Evolutionary conservation across 2,797 vertebrate species (phyloP).

Genomic region (Acanthiza pusilla): DNA sequence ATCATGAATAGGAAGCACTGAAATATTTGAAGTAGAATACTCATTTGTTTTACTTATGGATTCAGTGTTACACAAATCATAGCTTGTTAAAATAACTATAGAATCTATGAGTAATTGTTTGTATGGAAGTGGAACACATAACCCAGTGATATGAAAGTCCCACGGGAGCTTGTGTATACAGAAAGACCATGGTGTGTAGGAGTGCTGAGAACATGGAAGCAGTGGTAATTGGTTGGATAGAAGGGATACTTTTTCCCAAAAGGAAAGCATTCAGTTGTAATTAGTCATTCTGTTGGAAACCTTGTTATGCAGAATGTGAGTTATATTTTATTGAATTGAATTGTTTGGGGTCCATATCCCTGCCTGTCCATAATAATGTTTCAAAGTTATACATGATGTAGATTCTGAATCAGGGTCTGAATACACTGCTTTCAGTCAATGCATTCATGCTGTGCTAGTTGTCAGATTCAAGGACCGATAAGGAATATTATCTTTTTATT

Average conservation of each 20-base stretch:
- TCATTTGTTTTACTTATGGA: conserved; percentile 23
- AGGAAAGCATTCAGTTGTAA: not conserved
- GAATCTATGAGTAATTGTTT: conserved; percentile 49
- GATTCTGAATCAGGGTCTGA: not conserved
- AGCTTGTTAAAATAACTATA: conserved; percentile 50
- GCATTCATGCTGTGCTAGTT: not conserved
- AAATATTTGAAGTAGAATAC: conserved; percentile 39
- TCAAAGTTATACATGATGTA: not conserved
- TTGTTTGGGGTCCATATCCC: not conserved
- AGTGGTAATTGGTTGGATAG: not conserved
- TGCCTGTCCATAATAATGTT: not conserved
- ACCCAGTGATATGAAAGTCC: conserved; percentile 2
- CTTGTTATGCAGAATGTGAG: not conserved
- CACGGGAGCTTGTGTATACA: not conserved
- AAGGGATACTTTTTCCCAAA: not conserved
- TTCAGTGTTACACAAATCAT: conserved; percentile 39
- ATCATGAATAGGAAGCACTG: conserved; percentile 16
- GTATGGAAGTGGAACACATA: not conserved
- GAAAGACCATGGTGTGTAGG: not conserved
- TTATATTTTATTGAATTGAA: not conserved
- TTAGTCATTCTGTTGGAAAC: not conserved
- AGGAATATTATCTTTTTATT: not conserved
- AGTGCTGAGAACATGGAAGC: not conserved
- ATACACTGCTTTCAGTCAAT: not conserved
- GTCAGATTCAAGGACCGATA: not conserved